Percentiles rank a stretch among this genome's conserved stretches.
These are phyloP conservation scores for Calephelis nemesis DNA, from an alignment of 1,140 invertebrate genomes.

Conservation along the genomic window DNA sequence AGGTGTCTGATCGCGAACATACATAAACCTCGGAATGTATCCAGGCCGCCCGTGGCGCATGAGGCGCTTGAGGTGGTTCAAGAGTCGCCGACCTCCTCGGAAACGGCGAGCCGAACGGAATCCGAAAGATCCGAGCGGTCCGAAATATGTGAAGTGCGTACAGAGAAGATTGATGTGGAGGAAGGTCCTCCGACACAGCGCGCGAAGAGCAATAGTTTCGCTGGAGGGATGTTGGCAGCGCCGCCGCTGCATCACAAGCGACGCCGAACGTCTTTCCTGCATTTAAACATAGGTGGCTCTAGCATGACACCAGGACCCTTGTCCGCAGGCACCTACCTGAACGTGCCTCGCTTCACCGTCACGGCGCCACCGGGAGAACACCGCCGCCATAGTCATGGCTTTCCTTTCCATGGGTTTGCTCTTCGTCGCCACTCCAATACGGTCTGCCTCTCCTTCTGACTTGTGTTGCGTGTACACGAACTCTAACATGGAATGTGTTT, in stretches of 20 bases:
- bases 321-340: conserved; percentile 66
- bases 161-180: conserved; percentile 27
- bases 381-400: conserved; percentile 72
- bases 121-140: conserved; percentile 45
- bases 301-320: conserved; percentile 51
- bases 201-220: conserved; percentile 74
- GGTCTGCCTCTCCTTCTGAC: conserved; percentile 59
- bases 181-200: conserved; percentile 41
- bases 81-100: conserved; percentile 58
- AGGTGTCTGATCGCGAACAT: conserved; percentile 73
- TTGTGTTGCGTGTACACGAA: conserved; percentile 34
- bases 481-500: conserved; percentile 11
- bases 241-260: conserved; percentile 49
- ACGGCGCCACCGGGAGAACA: conserved; percentile 73
- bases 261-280: conserved; percentile 67
- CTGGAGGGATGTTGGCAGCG: conserved; percentile 55
- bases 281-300: conserved; percentile 53
- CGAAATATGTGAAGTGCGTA: conserved; percentile 41
- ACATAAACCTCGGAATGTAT: conserved; percentile 73
- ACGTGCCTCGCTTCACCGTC: conserved; percentile 73
- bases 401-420: conserved; percentile 74
- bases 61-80: conserved; percentile 49
- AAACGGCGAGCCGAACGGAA: conserved; percentile 45
- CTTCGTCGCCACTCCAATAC: conserved; percentile 78
- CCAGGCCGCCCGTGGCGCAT: conserved; percentile 53